phyloP scores from a whole-genome alignment of 2,113 vertebrate genomes.

The Passer montanus region DNA sequence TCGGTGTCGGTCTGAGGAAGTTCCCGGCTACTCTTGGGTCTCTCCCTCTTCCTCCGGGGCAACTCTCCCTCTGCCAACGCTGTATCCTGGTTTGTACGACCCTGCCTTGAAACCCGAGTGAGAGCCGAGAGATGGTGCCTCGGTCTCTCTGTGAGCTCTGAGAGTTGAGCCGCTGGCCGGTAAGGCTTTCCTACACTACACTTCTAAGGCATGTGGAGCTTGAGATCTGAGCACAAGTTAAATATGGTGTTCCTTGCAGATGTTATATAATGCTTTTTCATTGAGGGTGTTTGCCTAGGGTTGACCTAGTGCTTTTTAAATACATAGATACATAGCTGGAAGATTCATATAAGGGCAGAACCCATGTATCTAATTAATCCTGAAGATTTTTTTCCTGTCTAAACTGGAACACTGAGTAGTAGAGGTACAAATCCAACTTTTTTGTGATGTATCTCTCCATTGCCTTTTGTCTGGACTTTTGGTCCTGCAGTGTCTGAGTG shows the following conservation, averaged over 20 bases:
- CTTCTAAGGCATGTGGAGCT: not conserved
- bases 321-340: not conserved
- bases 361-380: not conserved
- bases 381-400: not conserved
- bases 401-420: rapidly evolving
- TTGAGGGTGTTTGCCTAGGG: not conserved
- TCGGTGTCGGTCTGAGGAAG: not conserved
- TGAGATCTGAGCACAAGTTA: not conserved
- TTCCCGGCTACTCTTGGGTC: rapidly evolving
- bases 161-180: not conserved
- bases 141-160: not conserved
- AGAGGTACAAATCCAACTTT: rapidly evolving
- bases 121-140: not conserved
- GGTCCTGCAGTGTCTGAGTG: not conserved
- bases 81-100: rapidly evolving
- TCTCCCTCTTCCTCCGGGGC: not conserved
- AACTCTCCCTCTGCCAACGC: not conserved
- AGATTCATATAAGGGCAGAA: not conserved
- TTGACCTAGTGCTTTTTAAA: not conserved
- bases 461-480: not conserved
- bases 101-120: not conserved
- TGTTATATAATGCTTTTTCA: not conserved
- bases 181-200: not conserved
- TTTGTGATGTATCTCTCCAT: not conserved
- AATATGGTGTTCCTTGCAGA: not conserved